Evolutionary conservation across 2,797 vertebrate genomes (phyloP).

Genomic region (Borostomias antarcticus): DNA sequence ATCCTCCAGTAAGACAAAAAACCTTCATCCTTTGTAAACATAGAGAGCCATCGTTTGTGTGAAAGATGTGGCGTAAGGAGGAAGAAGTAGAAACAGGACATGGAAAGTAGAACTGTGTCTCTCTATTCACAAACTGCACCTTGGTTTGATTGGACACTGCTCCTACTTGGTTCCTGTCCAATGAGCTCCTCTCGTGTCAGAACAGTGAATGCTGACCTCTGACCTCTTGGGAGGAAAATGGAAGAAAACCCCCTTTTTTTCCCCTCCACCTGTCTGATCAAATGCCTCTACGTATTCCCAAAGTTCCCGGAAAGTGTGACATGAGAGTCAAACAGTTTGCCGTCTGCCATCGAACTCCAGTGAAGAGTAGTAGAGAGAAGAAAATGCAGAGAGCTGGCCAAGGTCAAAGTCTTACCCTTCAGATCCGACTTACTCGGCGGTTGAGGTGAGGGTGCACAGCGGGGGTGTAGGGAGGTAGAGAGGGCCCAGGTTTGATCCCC

Average conservation of each 20-base stretch:
- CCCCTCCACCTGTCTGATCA: not conserved
- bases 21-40: constrained; percentile 65
- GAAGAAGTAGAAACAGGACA: constrained; percentile 43
- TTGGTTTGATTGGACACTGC: constrained; percentile 18
- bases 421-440: constrained; percentile 91
- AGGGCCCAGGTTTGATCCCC: constrained; percentile 91
- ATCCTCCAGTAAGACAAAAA: constrained; percentile 46
- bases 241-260: not conserved
- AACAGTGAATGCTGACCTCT: constrained; percentile 1
- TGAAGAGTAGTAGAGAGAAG: constrained; percentile 14
- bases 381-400: constrained; percentile 46
- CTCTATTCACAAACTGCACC: constrained; percentile 25
- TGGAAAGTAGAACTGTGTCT: no score
- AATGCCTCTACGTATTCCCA: not conserved
- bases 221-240: constrained; percentile 1
- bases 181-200: constrained; percentile 17
- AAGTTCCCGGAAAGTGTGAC: not conserved
- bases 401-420: constrained; percentile 59
- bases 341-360: not conserved
- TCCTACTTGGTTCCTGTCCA: constrained; percentile 18
- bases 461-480: constrained; percentile 85
- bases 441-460: constrained; percentile 71
- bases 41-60: constrained; percentile 44
- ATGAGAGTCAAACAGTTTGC: not conserved
- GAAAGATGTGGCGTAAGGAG: constrained; percentile 29